phyloP scores from a whole-genome alignment of 1,140 invertebrate genomes.

The Saccostrea echinata region DNA sequence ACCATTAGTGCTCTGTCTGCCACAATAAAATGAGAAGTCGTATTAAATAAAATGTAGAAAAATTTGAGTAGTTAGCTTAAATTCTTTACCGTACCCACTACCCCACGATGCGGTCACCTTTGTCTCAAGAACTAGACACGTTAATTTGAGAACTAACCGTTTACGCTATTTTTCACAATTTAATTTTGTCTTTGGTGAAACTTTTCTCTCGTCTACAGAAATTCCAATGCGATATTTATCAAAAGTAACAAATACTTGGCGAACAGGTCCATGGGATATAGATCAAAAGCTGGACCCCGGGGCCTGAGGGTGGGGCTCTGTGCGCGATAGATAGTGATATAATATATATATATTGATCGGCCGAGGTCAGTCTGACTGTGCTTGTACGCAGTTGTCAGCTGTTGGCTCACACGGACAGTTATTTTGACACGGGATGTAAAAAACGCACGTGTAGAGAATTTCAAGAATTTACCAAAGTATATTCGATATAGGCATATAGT shows the following conservation, averaged over 20 bases:
- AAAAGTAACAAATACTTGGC: not conserved
- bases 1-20: not conserved
- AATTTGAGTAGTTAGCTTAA: not conserved
- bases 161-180: slow-evolving; percentile 8
- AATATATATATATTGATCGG: slow-evolving; percentile 1
- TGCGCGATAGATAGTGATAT: slow-evolving; percentile 7
- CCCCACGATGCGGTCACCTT: not conserved
- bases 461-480: not conserved
- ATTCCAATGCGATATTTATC: slow-evolving; percentile 16
- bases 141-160: slow-evolving; percentile 25
- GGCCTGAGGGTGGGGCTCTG: slow-evolving; percentile 11
- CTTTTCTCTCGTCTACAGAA: not conserved
- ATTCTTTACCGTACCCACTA: not conserved
- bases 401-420: not conserved
- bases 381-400: not conserved
- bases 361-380: not conserved
- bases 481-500: not conserved
- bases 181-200: slow-evolving; percentile 23
- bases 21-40: slow-evolving; percentile 11
- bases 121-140: not conserved
- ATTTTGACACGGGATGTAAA: slow-evolving; percentile 24
- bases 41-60: not conserved
- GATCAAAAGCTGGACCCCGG: not conserved
- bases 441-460: slow-evolving; percentile 6
- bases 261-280: slow-evolving; percentile 9